Conservation (phyloP, 2,797 vertebrate species). For the Molothrus ater region DNA sequence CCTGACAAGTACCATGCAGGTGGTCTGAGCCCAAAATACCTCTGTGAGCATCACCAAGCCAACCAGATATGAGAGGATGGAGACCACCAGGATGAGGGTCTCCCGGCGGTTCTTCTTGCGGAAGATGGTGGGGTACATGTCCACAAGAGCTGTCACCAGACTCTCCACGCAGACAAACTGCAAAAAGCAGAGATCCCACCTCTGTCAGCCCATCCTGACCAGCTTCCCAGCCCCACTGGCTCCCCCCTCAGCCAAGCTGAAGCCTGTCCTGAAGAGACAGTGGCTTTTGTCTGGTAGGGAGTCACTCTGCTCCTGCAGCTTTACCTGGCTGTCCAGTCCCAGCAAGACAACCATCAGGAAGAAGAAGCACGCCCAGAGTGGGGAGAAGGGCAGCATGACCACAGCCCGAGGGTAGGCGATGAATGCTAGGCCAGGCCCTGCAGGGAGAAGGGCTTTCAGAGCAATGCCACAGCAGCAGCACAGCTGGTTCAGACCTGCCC, state of each 20-base stretch:
- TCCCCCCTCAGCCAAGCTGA: background rate
- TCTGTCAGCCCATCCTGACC: background rate
- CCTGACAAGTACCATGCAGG: background rate
- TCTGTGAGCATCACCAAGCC: slow-evolving; percentile 96
- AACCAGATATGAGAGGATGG: slow-evolving; percentile 85
- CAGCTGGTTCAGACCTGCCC: background rate
- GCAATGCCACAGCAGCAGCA: background rate
- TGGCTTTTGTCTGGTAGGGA: background rate
- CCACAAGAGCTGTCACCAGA: slow-evolving; percentile 91
- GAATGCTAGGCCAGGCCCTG: slow-evolving; percentile 93
- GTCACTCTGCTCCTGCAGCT: background rate
- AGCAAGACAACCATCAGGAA: slow-evolving; percentile 96
- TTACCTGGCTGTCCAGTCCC: slow-evolving; percentile 95
- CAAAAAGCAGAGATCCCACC: background rate
- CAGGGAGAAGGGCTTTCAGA: slow-evolving; percentile 19
- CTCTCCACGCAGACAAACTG: slow-evolving; percentile 97
- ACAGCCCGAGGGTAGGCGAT: slow-evolving; percentile 96
- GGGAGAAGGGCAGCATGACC: slow-evolving; percentile 95
- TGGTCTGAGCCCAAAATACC: slow-evolving; percentile 73
- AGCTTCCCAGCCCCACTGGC: background rate
- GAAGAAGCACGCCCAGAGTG: slow-evolving; percentile 95
- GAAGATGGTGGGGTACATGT: slow-evolving; percentile 91
- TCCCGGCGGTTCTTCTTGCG: slow-evolving; percentile 91
- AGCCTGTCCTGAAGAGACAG: background rate
- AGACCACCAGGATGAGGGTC: slow-evolving; percentile 87